A percentile compares a stretch with the other conserved stretches of the same genome.
phyloP scores from a whole-genome alignment of 2,888 invertebrate genomes.

The Ectemnius cavifrons region DNA sequence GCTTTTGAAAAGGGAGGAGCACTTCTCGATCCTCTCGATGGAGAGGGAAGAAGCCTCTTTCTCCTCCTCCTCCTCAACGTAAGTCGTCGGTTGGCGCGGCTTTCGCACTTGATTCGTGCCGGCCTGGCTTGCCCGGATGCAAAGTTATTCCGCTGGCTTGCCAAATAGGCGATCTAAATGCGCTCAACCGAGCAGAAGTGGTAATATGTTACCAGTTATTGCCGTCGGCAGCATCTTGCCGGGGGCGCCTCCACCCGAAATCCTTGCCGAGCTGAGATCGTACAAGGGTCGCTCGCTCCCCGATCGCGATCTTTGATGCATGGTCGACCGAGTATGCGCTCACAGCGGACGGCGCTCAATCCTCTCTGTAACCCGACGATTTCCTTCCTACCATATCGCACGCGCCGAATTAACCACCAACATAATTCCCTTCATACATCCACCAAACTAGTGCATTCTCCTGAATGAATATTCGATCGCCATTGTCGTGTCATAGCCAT shows the following conservation, averaged over 20 bases:
- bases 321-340: constrained; percentile 38
- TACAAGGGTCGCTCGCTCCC: neutral
- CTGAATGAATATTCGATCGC: no score
- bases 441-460: no score
- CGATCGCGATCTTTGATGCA: constrained; percentile 36
- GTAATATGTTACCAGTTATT: constrained; percentile 74
- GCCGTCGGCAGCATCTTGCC: constrained; percentile 71
- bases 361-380: no score
- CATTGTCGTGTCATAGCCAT: no score
- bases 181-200: constrained; percentile 73
- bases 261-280: no score
- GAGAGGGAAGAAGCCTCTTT: neutral
- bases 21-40: neutral
- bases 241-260: constrained; percentile 29
- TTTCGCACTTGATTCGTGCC: constrained; percentile 64
- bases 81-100: constrained; percentile 58
- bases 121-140: constrained; percentile 63
- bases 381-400: constrained; percentile 16
- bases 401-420: constrained; percentile 57
- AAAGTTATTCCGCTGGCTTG: constrained; percentile 71
- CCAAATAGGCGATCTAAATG: constrained; percentile 75
- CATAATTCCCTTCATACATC: neutral
- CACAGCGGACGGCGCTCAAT: constrained; percentile 1
- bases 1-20: neutral
- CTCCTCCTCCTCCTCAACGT: constrained; percentile 28